Evolutionary conservation across 2,113 vertebrate genomes (phyloP).

Genomic region (Spermophilus dauricus): DNA sequence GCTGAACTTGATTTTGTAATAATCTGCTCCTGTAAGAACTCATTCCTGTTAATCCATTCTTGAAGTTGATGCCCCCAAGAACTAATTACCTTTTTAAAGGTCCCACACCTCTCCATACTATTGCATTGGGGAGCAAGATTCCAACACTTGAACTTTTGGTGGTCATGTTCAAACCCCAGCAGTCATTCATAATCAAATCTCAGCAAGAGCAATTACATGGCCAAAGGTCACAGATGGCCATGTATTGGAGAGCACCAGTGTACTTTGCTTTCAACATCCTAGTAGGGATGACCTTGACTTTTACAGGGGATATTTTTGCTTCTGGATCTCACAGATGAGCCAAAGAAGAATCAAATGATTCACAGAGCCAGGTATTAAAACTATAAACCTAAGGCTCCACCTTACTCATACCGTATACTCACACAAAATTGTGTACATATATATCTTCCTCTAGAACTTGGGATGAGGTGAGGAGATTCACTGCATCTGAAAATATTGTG

Average conservation of each 20-base stretch:
- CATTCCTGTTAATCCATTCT: neutral
- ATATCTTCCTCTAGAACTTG: neutral
- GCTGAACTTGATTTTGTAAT: too few species aligned
- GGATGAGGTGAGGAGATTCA: neutral
- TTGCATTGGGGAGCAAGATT: too few species aligned
- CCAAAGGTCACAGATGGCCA: neutral
- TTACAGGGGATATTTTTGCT: neutral
- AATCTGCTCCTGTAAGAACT: too few species aligned
- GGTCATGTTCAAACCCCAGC: neutral
- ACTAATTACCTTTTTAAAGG: too few species aligned
- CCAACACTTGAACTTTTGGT: neutral
- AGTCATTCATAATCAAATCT: neutral
- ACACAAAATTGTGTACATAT: neutral
- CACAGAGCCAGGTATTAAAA: constrained; percentile 17
- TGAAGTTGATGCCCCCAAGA: neutral
- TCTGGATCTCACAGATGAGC: constrained; percentile 28
- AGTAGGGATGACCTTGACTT: neutral
- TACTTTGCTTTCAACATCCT: neutral
- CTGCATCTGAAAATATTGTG: neutral
- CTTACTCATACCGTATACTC: neutral
- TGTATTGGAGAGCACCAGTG: neutral
- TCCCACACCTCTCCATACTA: too few species aligned
- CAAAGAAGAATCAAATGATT: neutral
- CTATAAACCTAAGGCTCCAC: neutral
- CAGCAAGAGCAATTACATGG: neutral